These are phyloP conservation scores for Petaurus breviceps DNA, from an alignment of 2,113 vertebrate genomes.

Conservation along the genomic window DNA sequence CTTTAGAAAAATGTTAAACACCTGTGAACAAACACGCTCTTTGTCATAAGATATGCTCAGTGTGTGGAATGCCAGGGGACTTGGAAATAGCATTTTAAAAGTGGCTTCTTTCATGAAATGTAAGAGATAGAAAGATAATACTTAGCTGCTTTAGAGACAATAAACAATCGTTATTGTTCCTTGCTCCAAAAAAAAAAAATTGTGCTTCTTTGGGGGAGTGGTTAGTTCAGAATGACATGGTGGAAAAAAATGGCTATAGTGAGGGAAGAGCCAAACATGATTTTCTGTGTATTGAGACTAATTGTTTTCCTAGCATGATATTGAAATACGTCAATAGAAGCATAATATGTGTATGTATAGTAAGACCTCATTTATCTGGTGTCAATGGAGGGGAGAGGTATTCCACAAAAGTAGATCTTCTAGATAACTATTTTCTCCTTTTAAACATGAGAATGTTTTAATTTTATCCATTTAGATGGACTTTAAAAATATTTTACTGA, in stretches of 20 bases:
- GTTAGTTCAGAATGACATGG: background rate
- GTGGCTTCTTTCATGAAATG: conserved; percentile 15
- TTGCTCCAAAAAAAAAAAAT: background rate
- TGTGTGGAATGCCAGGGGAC: background rate
- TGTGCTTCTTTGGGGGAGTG: conserved; percentile 10
- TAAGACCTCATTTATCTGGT: background rate
- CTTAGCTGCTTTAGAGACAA: conserved; percentile 10
- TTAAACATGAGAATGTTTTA: background rate
- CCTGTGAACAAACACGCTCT: background rate
- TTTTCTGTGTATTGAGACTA: background rate
- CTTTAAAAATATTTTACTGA: too few relatives aligned
- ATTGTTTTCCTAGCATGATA: background rate
- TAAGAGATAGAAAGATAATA: conserved; percentile 14
- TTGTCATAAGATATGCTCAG: background rate
- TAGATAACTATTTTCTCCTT: conserved; percentile 5
- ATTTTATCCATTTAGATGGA: too few relatives aligned
- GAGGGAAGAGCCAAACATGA: background rate
- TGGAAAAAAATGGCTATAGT: background rate
- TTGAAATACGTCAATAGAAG: background rate
- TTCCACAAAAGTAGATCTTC: background rate
- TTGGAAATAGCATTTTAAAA: conserved; percentile 16
- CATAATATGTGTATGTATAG: background rate
- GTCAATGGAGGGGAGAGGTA: background rate
- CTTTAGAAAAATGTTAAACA: conserved; percentile 38
- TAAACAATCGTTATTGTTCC: background rate